Percentiles rank a stretch among this genome's conserved stretches.
Evolutionary conservation across 2,797 vertebrate genomes (phyloP).

Genomic region (Rhodeus uyekii): DNA sequence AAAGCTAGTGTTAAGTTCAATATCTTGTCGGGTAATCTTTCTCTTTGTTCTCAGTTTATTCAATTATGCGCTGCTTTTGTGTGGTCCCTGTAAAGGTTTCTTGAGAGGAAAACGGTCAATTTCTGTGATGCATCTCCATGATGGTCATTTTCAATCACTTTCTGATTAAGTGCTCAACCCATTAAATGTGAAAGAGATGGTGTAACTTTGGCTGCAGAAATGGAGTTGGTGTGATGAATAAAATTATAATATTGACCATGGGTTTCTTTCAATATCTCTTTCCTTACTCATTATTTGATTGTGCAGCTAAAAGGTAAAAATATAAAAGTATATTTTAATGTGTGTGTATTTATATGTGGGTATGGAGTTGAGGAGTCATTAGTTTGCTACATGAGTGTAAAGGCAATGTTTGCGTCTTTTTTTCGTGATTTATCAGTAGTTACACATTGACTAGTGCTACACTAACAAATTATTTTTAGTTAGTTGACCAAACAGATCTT

Average conservation of each 20-base stretch:
- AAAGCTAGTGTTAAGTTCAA: not conserved
- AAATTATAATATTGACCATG: not conserved
- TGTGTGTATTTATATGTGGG: too few relatives aligned
- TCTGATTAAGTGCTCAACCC: not conserved
- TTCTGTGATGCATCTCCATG: not conserved
- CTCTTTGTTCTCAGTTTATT: not conserved
- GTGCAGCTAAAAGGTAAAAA: not conserved
- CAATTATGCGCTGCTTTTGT: not conserved
- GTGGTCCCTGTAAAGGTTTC: not conserved
- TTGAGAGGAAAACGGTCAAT: not conserved
- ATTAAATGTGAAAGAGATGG: not conserved
- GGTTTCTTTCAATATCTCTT: not conserved
- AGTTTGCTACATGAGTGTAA: not conserved
- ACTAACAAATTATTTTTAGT: not conserved
- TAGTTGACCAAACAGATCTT: not conserved
- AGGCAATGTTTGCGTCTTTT: not conserved
- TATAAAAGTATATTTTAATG: too few relatives aligned
- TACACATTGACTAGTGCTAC: not conserved
- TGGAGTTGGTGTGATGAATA: not conserved
- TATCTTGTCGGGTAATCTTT: not conserved
- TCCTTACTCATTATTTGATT: not conserved
- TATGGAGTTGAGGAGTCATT: not conserved
- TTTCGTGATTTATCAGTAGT: constrained; percentile 2
- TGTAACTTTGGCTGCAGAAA: not conserved
- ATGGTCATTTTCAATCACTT: not conserved